A percentile compares a stretch with the other conserved stretches of the same genome.
Conservation (phyloP, 2,888 invertebrate genomes). For the Cheilosia pagana region DNA sequence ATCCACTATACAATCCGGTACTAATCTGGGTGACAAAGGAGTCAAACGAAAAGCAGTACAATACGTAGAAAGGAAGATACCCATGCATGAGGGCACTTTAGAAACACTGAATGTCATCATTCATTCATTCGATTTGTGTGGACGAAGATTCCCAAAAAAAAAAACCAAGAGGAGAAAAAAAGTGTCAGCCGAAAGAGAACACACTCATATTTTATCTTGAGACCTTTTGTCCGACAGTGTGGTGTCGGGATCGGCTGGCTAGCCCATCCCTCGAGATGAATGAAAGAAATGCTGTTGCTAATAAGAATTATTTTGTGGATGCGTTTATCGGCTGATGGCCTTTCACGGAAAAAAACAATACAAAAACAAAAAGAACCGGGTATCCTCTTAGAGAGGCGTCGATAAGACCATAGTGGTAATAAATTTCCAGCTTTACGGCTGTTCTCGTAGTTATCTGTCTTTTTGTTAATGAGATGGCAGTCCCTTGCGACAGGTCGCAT, state of each 20-base stretch:
- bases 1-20: constrained; percentile 41
- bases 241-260: constrained; percentile 27
- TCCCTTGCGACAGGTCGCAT: constrained; percentile 68
- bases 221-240: constrained; percentile 61
- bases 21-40: constrained; percentile 71
- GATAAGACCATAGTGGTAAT: constrained; percentile 69
- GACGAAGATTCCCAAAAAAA: constrained; percentile 28
- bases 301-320: constrained; percentile 56
- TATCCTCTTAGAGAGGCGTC: constrained; percentile 66
- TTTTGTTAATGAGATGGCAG: constrained; percentile 71
- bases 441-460: constrained; percentile 67
- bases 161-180: not conserved
- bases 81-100: constrained; percentile 41
- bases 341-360: constrained; percentile 35
- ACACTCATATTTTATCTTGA: constrained; percentile 67
- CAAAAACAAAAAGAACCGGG: constrained; percentile 16
- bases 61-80: constrained; percentile 23
- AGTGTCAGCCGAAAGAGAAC: constrained; percentile 42
- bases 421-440: constrained; percentile 69
- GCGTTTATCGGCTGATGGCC: constrained; percentile 71
- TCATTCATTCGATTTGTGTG: constrained; percentile 68
- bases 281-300: constrained; percentile 46
- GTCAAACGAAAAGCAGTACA: constrained; percentile 27
- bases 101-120: constrained; percentile 58
- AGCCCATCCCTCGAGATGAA: constrained; percentile 64